Percentiles rank a stretch among this genome's conserved stretches.
These are phyloP conservation scores for Stegodyphus dumicola DNA, from an alignment of 1,140 invertebrate species.

Conservation along the genomic window DNA sequence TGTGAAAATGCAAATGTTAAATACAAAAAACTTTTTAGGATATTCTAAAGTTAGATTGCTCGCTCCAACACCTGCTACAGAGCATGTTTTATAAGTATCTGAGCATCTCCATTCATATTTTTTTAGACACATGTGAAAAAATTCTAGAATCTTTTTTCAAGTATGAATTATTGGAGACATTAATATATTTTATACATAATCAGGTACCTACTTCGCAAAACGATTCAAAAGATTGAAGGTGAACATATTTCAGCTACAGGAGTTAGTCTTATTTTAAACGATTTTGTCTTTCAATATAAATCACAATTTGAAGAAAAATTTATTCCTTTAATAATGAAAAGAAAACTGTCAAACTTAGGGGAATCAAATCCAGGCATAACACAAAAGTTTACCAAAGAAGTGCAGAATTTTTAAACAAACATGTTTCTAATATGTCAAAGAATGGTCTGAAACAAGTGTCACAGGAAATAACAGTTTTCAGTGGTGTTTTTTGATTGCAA, in stretches of 20 bases:
- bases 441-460: not conserved
- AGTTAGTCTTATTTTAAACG: slow-evolving; percentile 16
- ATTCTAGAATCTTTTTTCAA: not conserved
- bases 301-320: slow-evolving; percentile 12
- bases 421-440: not conserved
- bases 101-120: slow-evolving; percentile 12
- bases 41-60: not conserved
- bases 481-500: slow-evolving; percentile 1
- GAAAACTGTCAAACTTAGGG: not conserved
- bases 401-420: slow-evolving; percentile 12
- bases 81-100: not conserved
- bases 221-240: not conserved
- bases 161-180: slow-evolving; percentile 5
- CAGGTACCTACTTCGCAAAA: slow-evolving; percentile 17
- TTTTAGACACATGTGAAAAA: slow-evolving; percentile 24
- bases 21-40: slow-evolving; percentile 7
- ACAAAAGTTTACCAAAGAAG: not conserved
- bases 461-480: not conserved
- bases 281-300: slow-evolving; percentile 11
- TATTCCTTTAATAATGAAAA: slow-evolving; percentile 5
- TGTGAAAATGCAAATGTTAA: slow-evolving; percentile 7
- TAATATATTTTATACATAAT: slow-evolving; percentile 27
- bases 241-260: slow-evolving; percentile 8
- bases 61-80: not conserved
- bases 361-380: not conserved